phyloP scores from a whole-genome alignment of 2,113 vertebrate genomes.

The Spizaetus ornatus region DNA sequence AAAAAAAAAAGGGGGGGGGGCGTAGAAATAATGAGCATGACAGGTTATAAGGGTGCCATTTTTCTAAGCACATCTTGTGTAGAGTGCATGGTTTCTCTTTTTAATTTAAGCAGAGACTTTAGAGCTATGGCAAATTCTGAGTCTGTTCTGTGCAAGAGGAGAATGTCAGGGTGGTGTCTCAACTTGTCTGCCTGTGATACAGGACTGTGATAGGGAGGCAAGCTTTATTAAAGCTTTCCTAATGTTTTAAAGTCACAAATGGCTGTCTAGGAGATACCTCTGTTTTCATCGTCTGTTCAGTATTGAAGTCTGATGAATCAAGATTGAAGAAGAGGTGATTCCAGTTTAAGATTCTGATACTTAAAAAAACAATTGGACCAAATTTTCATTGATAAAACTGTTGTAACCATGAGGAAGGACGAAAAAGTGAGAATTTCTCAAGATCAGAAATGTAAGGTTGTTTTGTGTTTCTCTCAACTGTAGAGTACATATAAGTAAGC shows the following conservation, averaged over 20 bases:
- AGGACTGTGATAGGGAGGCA: conserved; percentile 4
- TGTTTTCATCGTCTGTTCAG: background rate
- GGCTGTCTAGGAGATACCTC: background rate
- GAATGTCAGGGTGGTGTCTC: background rate
- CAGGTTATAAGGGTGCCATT: background rate
- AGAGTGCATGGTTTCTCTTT: background rate
- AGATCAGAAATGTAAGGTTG: background rate
- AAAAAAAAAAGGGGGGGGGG: background rate
- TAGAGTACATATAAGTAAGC: background rate
- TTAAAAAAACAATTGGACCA: background rate
- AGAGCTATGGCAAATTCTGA: background rate
- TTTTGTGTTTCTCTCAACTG: background rate
- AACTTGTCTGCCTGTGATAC: conserved; percentile 26
- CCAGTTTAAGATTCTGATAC: background rate
- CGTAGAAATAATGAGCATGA: background rate
- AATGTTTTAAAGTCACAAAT: conserved; percentile 28
- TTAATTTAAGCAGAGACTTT: background rate
- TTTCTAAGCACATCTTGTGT: background rate
- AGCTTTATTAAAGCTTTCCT: conserved; percentile 34
- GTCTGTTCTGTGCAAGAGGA: background rate
- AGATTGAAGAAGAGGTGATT: background rate
- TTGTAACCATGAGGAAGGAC: background rate
- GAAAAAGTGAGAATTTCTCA: background rate
- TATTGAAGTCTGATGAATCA: background rate
- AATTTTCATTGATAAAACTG: background rate